Evolutionary conservation across 92 coral and sea anemone species (phyloP), one percentile per base, ranked within the genome.

Genomic region (Bergia puertoricense): DNA sequence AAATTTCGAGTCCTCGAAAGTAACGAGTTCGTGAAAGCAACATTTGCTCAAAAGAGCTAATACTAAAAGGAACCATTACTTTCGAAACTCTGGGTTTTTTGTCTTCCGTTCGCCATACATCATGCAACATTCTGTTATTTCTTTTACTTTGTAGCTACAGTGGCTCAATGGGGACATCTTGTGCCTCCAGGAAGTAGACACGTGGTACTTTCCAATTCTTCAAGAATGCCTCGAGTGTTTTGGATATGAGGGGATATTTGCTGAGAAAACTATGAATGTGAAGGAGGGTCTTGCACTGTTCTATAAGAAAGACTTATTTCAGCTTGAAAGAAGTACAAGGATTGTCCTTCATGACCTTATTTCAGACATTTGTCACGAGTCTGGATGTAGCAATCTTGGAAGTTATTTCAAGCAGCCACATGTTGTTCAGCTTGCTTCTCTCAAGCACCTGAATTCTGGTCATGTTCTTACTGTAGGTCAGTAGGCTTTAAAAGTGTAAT

Each of bases 181-280:
- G 36, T 90, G 93, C 56, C 83, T 94, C 15, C 96, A 92, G 90
- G 96, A 94, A 50, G 95, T 94, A 0, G 96, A 94, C 71, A 85
- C 81, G 4, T 30, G 77, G 48, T 94, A 94, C 90, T 92, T 86
- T 76, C 30, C 72, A 30, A 54, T 51, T 46, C 92, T 94, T 54
- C 75, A 82, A 54, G 92, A 86, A 73, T 89, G 80, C 13, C 91
- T 94, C 74, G 57, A 85, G 9, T 38, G 40, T 54, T 79, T 85
- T 16, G 93, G 93, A 0, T 94, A 88, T 79, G 40, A 89, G 45
- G 96, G 93, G 18, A 80, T 91, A 71, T 88, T 88, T 86, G 85
- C 82, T 41, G 72, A 74, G 23, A 84, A 88, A 65, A 51, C 86
- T 40, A 77, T 65, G 81, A 76, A 68, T 66, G 40, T 18, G 37